phyloP scores from a whole-genome alignment of 2,888 invertebrate species.

The Seladonia tumulorum region DNA sequence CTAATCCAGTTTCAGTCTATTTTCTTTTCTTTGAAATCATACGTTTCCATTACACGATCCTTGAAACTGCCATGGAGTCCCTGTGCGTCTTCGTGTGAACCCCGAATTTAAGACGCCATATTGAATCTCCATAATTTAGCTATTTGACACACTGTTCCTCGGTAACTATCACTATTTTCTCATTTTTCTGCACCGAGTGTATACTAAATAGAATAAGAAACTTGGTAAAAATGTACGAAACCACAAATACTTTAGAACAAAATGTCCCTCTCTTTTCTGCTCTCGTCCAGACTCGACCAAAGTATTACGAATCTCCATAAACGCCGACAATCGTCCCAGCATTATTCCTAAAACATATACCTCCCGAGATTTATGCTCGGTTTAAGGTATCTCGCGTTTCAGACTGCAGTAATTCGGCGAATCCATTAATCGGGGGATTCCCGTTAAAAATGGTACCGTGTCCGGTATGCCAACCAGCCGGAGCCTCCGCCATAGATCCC shows the following conservation, averaged over 20 bases:
- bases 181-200: neutral
- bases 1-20: too few species aligned
- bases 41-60: too few species aligned
- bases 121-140: neutral
- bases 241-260: neutral
- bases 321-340: neutral
- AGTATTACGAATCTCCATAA: conserved; percentile 1
- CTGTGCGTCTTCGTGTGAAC: neutral
- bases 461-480: neutral
- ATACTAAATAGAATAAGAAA: neutral
- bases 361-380: neutral
- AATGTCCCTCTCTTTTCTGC: neutral
- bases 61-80: neutral
- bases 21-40: too few species aligned
- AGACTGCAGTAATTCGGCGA: neutral
- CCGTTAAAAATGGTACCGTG: conserved; percentile 8
- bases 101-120: neutral
- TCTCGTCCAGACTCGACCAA: neutral
- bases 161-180: neutral
- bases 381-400: neutral
- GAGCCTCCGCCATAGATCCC: neutral
- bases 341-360: neutral
- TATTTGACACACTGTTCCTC: neutral
- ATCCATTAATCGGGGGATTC: conserved; percentile 4
- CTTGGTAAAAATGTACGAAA: neutral